phyloP scores from a whole-genome alignment of 2,888 invertebrate species.

The Campoplex nolae region DNA sequence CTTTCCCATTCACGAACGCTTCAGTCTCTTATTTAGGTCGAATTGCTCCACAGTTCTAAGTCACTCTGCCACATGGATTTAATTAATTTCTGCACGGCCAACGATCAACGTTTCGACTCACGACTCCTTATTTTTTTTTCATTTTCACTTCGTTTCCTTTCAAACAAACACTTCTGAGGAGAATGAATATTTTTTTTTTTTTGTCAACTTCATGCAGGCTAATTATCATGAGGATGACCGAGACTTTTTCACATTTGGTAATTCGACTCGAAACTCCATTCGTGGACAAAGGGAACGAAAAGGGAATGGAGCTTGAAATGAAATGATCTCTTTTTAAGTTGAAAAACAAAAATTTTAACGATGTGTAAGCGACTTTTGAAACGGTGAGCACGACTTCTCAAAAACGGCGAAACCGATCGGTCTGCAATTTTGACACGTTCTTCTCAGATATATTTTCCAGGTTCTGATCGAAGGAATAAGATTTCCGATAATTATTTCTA shows the following conservation, averaged over 20 bases:
- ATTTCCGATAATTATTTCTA: too few species aligned
- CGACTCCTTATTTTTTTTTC: background rate
- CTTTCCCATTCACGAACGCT: background rate
- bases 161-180: background rate
- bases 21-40: slow-evolving; percentile 55
- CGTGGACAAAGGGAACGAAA: background rate
- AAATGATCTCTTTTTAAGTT: too few species aligned
- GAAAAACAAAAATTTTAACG: too few species aligned
- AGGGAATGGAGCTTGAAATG: background rate
- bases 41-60: slow-evolving; percentile 7
- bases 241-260: background rate
- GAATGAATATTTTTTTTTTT: slow-evolving; percentile 1
- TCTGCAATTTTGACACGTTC: too few species aligned
- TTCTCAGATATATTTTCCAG: too few species aligned
- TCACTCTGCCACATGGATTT: slow-evolving; percentile 40
- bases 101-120: slow-evolving; percentile 44
- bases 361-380: too few species aligned
- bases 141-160: slow-evolving; percentile 17
- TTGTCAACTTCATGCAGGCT: background rate
- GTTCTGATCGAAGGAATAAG: too few species aligned
- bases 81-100: slow-evolving; percentile 50
- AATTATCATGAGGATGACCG: background rate
- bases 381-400: too few species aligned
- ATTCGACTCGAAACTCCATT: background rate
- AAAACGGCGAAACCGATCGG: too few species aligned